These are phyloP conservation scores for Cygnus buccinator DNA, from an alignment of 2,113 vertebrate genomes.

Conservation along the genomic window DNA sequence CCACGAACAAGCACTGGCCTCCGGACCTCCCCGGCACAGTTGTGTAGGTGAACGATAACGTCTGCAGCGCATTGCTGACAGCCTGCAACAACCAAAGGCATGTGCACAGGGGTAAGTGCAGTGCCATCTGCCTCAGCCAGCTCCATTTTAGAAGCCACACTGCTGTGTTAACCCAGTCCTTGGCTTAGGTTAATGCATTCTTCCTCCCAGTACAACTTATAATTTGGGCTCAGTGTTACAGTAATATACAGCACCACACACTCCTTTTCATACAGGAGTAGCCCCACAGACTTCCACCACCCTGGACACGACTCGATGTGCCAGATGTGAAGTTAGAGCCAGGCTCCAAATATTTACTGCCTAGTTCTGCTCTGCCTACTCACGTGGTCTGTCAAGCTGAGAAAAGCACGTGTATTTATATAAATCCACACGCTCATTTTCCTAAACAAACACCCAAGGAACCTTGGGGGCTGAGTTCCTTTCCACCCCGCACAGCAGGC, in stretches of 20 bases:
- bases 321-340: neutral
- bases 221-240: neutral
- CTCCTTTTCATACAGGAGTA: neutral
- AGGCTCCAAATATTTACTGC: neutral
- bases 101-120: neutral
- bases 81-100: neutral
- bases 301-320: neutral
- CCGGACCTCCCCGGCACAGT: neutral
- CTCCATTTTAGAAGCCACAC: fast-evolving
- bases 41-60: fast-evolving
- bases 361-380: neutral
- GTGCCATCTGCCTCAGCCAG: neutral
- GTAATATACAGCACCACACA: neutral
- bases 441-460: neutral
- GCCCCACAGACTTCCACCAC: neutral
- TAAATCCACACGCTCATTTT: neutral
- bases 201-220: neutral
- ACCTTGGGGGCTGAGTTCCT: neutral
- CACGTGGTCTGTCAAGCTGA: neutral
- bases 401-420: neutral
- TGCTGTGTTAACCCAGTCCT: neutral
- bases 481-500: neutral
- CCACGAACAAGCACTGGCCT: neutral
- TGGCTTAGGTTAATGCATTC: neutral
- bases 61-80: neutral